These are phyloP conservation scores for Caenorhabditis plicata DNA, from an alignment of 2,888 invertebrate genomes.

Conservation along the genomic window DNA sequence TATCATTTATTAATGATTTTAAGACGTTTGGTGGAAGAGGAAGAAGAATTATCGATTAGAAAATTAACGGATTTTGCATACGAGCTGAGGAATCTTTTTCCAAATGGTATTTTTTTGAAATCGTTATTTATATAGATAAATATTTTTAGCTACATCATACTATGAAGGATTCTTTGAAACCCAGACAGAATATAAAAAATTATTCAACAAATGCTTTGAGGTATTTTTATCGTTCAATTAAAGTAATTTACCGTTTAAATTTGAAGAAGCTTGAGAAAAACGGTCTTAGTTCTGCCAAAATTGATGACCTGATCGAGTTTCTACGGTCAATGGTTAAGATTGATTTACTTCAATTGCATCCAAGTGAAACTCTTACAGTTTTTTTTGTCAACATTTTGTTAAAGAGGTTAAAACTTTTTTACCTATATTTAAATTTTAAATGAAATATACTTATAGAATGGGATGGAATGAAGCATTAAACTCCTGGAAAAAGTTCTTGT, in stretches of 20 bases:
- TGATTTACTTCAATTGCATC: constrained; percentile 43
- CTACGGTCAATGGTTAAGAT: constrained; percentile 46
- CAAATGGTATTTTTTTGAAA: constrained; percentile 27
- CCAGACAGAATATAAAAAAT: constrained; percentile 30
- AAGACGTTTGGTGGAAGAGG: constrained; percentile 26
- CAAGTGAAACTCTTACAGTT: constrained; percentile 45
- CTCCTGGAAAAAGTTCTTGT: constrained; percentile 53
- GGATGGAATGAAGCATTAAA: constrained; percentile 53
- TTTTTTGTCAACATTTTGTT: constrained; percentile 42
- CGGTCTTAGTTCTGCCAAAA: constrained; percentile 12
- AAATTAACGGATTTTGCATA: constrained; percentile 47
- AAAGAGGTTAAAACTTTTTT: constrained; percentile 24
- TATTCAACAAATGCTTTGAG: constrained; percentile 39
- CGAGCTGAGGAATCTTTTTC: constrained; percentile 50
- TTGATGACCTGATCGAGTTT: constrained; percentile 50
- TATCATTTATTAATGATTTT: constrained; percentile 43
- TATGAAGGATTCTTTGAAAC: constrained; percentile 44
- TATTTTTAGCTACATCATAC: constrained; percentile 18
- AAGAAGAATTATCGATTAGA: constrained; percentile 17
- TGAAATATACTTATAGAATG: constrained; percentile 21
- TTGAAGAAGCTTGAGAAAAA: constrained; percentile 14
- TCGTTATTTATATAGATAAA: background rate
- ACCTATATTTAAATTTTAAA: background rate
- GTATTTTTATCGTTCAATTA: too few relatives aligned
- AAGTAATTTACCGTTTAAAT: constrained; percentile 3